Evolutionary conservation across 2,113 vertebrate species (phyloP).

Genomic region (Hyla sarda): DNA sequence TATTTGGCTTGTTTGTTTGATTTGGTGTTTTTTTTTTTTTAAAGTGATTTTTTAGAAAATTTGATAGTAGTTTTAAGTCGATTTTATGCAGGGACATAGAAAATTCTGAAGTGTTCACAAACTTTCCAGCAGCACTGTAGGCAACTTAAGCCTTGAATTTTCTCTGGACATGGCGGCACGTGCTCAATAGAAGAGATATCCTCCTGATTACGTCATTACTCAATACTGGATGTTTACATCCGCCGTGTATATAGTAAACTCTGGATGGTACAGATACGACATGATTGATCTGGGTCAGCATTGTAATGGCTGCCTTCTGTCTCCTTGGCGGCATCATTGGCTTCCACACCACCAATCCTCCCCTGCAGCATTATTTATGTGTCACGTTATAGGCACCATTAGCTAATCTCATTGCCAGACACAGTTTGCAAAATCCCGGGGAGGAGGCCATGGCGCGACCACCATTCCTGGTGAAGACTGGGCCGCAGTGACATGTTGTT

Average conservation of each 20-base stretch:
- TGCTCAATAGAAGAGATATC: background rate
- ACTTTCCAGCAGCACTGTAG: too few relatives aligned
- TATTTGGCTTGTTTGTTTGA: too few relatives aligned
- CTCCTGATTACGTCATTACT: background rate
- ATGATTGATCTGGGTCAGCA: background rate
- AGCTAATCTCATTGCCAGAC: constrained; percentile 16
- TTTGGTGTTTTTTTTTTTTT: too few relatives aligned
- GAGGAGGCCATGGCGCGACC: background rate
- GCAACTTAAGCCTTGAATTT: too few relatives aligned
- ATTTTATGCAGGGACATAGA: too few relatives aligned
- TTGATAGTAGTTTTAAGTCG: too few relatives aligned
- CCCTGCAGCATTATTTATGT: background rate
- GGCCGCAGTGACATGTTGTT: constrained; percentile 28
- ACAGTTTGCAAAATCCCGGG: background rate
- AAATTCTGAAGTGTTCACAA: too few relatives aligned
- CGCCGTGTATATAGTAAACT: background rate
- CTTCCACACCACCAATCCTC: background rate
- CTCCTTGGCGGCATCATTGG: background rate
- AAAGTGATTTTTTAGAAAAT: too few relatives aligned
- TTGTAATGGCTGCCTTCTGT: background rate
- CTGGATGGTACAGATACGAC: background rate
- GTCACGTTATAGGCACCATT: constrained; percentile 16
- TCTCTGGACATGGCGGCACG: background rate
- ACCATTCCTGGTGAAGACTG: background rate
- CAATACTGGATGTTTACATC: background rate